These are phyloP conservation scores for Macrosiphum euphorbiae DNA, from an alignment of 2,888 invertebrate genomes.

Conservation along the genomic window DNA sequence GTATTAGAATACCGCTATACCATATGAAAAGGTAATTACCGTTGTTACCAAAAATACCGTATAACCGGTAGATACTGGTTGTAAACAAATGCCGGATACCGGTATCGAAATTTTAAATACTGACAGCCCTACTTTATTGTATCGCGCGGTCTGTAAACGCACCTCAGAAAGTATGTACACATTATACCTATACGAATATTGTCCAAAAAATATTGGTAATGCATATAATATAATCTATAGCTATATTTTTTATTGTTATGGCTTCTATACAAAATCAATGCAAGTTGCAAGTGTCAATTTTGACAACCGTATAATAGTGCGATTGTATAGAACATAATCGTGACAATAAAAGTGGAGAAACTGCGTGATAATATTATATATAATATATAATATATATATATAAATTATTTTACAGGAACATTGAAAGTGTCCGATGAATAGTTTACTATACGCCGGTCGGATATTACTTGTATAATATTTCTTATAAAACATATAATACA, in stretches of 20 bases:
- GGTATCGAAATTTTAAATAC: no score
- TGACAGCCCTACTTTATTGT: not conserved
- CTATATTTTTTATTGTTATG: not conserved
- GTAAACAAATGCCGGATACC: no score
- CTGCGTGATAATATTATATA: not conserved
- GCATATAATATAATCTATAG: not conserved
- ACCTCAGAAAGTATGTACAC: not conserved
- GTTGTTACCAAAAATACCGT: no score
- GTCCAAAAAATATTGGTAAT: not conserved
- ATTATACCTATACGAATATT: not conserved
- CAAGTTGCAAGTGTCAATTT: not conserved
- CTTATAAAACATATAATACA: not conserved
- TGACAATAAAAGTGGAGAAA: not conserved
- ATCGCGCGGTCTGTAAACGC: not conserved
- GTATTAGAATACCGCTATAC: no score
- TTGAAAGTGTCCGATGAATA: not conserved
- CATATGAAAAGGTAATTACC: no score
- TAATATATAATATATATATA: no score
- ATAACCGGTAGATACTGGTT: no score
- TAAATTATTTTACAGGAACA: not conserved
- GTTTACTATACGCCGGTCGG: not conserved
- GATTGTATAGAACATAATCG: not conserved
- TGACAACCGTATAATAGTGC: not conserved
- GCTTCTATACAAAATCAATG: not conserved
- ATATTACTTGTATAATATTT: not conserved